These are phyloP conservation scores for Pteronura brasiliensis DNA, from an alignment of 2,113 vertebrate species.

Conservation along the genomic window DNA sequence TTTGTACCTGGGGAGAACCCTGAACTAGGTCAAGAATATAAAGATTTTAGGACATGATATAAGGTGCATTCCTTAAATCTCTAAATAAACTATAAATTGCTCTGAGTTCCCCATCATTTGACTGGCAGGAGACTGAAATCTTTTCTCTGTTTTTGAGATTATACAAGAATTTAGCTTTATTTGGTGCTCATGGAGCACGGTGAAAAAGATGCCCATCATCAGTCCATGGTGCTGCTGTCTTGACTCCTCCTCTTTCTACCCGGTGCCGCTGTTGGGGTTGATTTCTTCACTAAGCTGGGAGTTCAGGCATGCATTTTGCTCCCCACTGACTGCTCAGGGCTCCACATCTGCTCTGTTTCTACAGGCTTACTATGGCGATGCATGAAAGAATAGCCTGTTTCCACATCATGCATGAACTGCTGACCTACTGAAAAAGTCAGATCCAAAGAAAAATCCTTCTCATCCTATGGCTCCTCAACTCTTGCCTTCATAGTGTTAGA, in stretches of 20 bases:
- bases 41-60: background rate
- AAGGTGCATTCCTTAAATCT: background rate
- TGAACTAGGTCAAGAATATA: background rate
- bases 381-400: background rate
- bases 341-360: background rate
- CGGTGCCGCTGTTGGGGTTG: background rate
- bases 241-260: background rate
- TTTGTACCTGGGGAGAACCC: background rate
- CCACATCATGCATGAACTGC: background rate
- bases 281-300: background rate
- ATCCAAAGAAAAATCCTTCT: background rate
- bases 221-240: background rate
- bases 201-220: background rate
- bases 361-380: background rate
- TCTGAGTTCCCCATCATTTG: background rate
- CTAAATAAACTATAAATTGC: background rate
- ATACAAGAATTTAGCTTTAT: background rate
- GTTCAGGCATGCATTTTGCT: background rate
- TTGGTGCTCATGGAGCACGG: rapidly evolving
- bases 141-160: background rate
- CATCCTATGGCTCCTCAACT: background rate
- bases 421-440: background rate
- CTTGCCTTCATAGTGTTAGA: background rate
- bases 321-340: background rate
- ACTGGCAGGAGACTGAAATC: background rate